phyloP scores from a whole-genome alignment of 2,888 invertebrate genomes.

The Eilema griseolum region DNA sequence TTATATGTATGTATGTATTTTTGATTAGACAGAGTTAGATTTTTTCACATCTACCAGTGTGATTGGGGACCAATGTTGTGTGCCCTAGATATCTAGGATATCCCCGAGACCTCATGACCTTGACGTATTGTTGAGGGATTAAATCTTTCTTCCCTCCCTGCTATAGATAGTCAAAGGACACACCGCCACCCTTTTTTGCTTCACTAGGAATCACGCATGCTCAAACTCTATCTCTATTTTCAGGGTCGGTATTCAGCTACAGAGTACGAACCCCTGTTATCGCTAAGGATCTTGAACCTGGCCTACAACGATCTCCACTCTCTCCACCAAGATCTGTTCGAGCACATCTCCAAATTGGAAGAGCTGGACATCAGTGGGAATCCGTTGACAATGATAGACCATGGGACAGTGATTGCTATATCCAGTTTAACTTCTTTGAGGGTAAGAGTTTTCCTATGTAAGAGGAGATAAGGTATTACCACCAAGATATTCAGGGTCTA shows the following conservation, averaged over 20 bases:
- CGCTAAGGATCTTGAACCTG: conserved; percentile 88
- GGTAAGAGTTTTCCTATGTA: conserved; percentile 73
- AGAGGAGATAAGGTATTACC: not conserved
- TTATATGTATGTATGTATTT: too few relatives aligned
- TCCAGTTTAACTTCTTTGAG: conserved; percentile 88
- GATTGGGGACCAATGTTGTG: too few relatives aligned
- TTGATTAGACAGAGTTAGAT: too few relatives aligned
- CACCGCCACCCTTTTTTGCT: not conserved
- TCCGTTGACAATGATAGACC: conserved; percentile 89
- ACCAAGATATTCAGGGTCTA: not conserved
- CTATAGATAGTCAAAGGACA: too few relatives aligned
- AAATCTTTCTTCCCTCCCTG: too few relatives aligned
- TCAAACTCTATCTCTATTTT: conserved; percentile 14
- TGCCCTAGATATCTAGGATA: too few relatives aligned
- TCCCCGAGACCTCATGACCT: too few relatives aligned
- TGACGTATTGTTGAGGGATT: too few relatives aligned
- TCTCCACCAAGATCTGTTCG: conserved; percentile 91
- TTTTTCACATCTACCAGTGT: too few relatives aligned
- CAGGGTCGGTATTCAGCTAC: conserved; percentile 88
- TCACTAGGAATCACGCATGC: not conserved
- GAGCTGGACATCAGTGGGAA: conserved; percentile 91
- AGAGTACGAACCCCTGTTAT: conserved; percentile 87
- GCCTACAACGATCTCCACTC: conserved; percentile 91
- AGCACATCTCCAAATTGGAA: conserved; percentile 90
- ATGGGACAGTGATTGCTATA: conserved; percentile 89